phyloP scores from a whole-genome alignment of 2,113 vertebrate genomes.

The Pycnonotus jocosus region DNA sequence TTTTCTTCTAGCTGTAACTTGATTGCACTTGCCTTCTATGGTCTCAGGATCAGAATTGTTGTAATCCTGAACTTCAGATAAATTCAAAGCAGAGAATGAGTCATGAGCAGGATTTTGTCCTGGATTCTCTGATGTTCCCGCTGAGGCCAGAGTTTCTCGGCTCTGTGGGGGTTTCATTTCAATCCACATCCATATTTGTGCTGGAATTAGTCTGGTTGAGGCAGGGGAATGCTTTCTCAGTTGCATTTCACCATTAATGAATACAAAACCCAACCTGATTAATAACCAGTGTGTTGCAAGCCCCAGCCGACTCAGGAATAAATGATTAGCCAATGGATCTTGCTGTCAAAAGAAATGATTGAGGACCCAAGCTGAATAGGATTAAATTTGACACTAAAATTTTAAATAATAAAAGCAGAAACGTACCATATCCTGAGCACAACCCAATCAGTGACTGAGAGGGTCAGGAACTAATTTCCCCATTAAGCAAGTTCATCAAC shows the following conservation, averaged over 20 bases:
- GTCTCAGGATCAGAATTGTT: background rate
- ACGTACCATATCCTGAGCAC: background rate
- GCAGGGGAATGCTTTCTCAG: background rate
- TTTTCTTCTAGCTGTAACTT: background rate
- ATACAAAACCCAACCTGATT: background rate
- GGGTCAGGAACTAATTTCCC: background rate
- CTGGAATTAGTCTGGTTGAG: background rate
- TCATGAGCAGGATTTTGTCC: background rate
- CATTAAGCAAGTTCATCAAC: background rate
- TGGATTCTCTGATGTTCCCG: rapidly evolving
- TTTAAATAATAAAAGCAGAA: background rate
- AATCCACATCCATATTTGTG: background rate
- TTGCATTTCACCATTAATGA: background rate
- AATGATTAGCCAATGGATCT: constrained; percentile 21
- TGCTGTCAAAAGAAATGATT: constrained; percentile 23
- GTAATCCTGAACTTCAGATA: background rate
- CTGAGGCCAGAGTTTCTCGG: background rate
- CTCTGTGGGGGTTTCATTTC: background rate
- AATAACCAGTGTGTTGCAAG: constrained; percentile 8
- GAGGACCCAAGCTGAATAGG: background rate
- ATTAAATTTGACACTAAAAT: constrained; percentile 3
- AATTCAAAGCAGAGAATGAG: background rate
- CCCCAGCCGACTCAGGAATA: background rate
- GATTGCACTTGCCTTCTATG: background rate
- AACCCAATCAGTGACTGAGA: background rate